Evolutionary conservation across 2,888 invertebrate genomes (phyloP).

Genomic region (Himalopsyche kuldschensis): DNA sequence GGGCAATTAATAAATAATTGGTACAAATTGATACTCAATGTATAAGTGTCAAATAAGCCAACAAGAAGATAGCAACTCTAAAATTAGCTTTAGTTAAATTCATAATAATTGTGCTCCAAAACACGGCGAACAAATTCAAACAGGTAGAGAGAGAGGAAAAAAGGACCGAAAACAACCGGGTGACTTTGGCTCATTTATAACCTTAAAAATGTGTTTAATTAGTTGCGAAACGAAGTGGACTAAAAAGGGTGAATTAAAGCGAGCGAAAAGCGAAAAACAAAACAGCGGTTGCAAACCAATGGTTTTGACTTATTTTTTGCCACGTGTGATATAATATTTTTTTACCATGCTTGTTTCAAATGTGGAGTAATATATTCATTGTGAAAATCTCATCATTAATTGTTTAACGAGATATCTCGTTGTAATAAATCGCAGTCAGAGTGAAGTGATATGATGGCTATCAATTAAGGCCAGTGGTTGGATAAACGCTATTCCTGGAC

Average conservation of each 20-base stretch:
- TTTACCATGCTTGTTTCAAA: too few relatives aligned
- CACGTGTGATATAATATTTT: too few relatives aligned
- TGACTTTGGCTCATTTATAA: conserved; percentile 25
- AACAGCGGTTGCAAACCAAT: background rate
- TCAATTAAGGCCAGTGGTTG: too few relatives aligned
- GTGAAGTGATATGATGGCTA: too few relatives aligned
- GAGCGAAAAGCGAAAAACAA: background rate
- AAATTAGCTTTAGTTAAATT: background rate
- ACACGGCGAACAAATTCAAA: conserved; percentile 5
- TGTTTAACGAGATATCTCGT: too few relatives aligned
- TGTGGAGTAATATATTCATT: too few relatives aligned
- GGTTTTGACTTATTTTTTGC: background rate
- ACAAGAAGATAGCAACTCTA: background rate
- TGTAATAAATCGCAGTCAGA: too few relatives aligned
- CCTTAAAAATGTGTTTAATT: conserved; percentile 32
- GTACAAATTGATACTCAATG: background rate
- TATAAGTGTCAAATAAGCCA: background rate
- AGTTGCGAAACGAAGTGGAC: conserved; percentile 24
- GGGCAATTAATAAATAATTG: too few relatives aligned
- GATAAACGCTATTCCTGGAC: too few relatives aligned
- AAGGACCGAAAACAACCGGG: background rate
- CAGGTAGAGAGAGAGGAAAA: background rate
- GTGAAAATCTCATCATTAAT: too few relatives aligned
- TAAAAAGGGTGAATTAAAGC: conserved; percentile 6
- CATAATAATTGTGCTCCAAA: background rate